Evolutionary conservation across 2,797 vertebrate genomes (phyloP).

Genomic region (Betta splendens): DNA sequence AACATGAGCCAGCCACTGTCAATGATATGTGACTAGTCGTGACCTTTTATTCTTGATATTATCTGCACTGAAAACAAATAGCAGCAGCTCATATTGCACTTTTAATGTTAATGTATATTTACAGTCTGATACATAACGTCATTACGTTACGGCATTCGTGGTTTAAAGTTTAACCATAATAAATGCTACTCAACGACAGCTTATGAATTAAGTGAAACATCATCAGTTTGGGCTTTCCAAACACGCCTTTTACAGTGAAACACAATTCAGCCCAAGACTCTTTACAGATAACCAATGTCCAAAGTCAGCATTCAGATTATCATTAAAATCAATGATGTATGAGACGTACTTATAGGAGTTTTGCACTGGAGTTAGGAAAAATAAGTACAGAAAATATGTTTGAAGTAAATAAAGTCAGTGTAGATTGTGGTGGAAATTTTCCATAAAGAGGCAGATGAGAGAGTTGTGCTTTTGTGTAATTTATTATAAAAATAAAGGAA

Average conservation of each 20-base stretch:
- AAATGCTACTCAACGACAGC: background rate
- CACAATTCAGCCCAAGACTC: background rate
- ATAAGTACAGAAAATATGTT: too few species aligned
- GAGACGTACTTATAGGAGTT: too few species aligned
- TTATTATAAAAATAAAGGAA: too few species aligned
- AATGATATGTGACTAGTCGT: background rate
- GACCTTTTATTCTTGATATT: too few species aligned
- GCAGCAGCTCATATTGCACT: background rate
- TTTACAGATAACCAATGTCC: slow-evolving; percentile 11
- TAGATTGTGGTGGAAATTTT: too few species aligned
- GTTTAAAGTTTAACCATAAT: too few species aligned
- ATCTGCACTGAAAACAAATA: too few species aligned
- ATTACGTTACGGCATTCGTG: too few species aligned
- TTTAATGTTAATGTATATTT: background rate
- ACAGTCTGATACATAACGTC: background rate
- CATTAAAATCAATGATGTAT: background rate
- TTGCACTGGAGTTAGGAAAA: too few species aligned
- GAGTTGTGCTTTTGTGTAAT: too few species aligned
- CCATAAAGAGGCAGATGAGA: too few species aligned
- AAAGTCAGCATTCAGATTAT: slow-evolving; percentile 16
- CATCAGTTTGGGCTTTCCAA: background rate
- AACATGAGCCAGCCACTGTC: background rate
- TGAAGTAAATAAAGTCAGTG: too few species aligned
- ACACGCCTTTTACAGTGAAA: background rate
- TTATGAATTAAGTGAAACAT: background rate